These are phyloP conservation scores for Aphelenchoides fujianensis DNA, from an alignment of 1,140 invertebrate species.

Conservation along the genomic window DNA sequence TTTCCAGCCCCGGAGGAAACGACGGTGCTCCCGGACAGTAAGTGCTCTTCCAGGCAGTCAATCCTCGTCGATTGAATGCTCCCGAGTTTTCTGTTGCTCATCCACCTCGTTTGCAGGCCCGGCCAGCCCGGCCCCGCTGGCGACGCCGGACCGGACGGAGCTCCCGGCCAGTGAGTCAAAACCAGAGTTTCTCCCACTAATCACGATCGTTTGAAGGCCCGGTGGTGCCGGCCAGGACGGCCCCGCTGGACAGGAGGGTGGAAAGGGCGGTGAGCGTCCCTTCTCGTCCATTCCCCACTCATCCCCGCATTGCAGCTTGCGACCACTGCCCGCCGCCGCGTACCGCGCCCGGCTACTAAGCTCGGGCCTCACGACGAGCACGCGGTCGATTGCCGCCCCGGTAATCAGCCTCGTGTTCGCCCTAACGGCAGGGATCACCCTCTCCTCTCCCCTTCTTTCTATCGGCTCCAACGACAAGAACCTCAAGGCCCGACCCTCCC, in stretches of 20 bases:
- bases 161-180: neutral
- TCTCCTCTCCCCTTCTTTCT: too few relatives aligned
- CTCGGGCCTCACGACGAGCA: neutral
- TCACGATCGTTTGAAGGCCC: neutral
- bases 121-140: neutral
- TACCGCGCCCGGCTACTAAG: conserved; percentile 13
- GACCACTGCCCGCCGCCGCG: conserved; percentile 10
- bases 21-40: neutral
- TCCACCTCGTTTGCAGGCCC: neutral
- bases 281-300: too few relatives aligned
- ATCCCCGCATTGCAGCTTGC: neutral
- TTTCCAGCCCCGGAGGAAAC: neutral
- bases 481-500: too few relatives aligned
- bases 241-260: neutral
- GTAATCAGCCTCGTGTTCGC: too few relatives aligned
- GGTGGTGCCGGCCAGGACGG: neutral
- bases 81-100: neutral
- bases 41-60: neutral
- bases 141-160: neutral
- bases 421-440: too few relatives aligned
- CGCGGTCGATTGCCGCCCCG: neutral
- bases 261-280: neutral
- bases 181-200: neutral
- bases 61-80: neutral
- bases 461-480: too few relatives aligned